phyloP scores from a whole-genome alignment of 2,797 vertebrate genomes.

The Ctenopoma multispine region DNA sequence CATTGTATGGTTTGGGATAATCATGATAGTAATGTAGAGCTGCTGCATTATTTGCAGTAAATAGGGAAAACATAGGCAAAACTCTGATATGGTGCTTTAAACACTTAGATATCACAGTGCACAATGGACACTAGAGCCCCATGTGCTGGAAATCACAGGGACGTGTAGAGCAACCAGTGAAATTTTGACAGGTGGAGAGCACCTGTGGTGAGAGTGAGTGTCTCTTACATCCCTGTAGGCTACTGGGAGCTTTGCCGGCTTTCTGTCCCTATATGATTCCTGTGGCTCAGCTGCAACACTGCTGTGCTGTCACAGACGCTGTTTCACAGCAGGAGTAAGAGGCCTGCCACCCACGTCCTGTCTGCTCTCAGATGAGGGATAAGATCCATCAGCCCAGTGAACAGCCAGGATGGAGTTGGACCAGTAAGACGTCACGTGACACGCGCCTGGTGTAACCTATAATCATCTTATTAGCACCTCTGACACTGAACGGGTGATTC shows the following conservation, averaged over 20 bases:
- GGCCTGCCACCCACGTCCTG: conserved; percentile 68
- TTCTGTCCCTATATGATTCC: conserved; percentile 61
- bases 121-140: conserved; percentile 17
- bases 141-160: conserved; percentile 44
- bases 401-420: conserved; percentile 48
- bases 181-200: conserved; percentile 59
- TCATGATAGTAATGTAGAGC: not conserved
- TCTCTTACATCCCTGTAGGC: conserved; percentile 60
- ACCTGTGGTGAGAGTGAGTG: conserved; percentile 61
- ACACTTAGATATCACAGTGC: not conserved
- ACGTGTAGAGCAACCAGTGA: conserved; percentile 44
- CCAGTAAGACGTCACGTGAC: conserved; percentile 61
- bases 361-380: conserved; percentile 66
- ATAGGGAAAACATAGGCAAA: not conserved
- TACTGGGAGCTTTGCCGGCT: conserved; percentile 39
- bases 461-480: conserved; percentile 67
- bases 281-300: conserved; percentile 72
- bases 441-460: conserved; percentile 69
- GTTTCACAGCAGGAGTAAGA: conserved; percentile 60
- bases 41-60: not conserved
- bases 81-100: conserved; percentile 8
- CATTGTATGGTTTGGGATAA: not conserved
- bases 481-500: conserved; percentile 48
- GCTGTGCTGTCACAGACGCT: conserved; percentile 64
- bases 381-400: conserved; percentile 57